Base-by-base conservation (phyloP, 1,140 invertebrate species). In the Pemphigus obesinymphae region DNA sequence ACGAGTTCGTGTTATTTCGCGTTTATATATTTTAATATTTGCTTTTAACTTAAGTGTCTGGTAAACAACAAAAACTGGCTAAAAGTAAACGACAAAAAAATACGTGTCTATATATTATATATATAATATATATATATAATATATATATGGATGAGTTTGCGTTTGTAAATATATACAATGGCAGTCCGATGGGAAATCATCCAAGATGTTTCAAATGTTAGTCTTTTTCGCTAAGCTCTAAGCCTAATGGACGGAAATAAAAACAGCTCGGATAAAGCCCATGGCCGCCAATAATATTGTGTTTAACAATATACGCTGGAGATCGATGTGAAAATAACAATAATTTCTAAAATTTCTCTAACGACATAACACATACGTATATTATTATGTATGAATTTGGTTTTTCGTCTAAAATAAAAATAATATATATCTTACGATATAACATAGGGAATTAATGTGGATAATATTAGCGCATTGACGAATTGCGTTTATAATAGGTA, bases 101-200 rank as follows among this genome's bases (percentile, higher is more conserved):
- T n/a, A 20, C 0, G n/a, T n/a, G n/a, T n/a, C n/a, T n/a, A n/a
- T n/a, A n/a, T n/a, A n/a, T n/a, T n/a, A n/a, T n/a, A n/a, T n/a
- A n/a, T n/a, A n/a, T n/a, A n/a, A n/a, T n/a, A n/a, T n/a, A n/a
- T n/a, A n/a, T n/a, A n/a, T n/a, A n/a, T n/a, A n/a, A n/a, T n/a
- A n/a, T n/a, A n/a, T n/a, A n/a, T n/a, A n/a, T n/a, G 26, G 1
- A 23, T 31, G 20, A 61, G 31, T 40, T 63, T 43, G 43, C 17
- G 29, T 31, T 13, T 29, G 45, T 73, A 45, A 29, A 48, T 10
- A 63, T 15, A 45, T 45, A 53, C 6, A n/a, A 1, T 20, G 6
- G 53, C n/a, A 43, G 76, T 61, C 76, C 76, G 53, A 63, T 80
- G 76, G 76, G 76, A 80, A 80, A 80, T 80, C 76, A 61, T 63